phyloP scores from a whole-genome alignment of 1,140 invertebrate genomes.

The Drosophila ohnishii region DNA sequence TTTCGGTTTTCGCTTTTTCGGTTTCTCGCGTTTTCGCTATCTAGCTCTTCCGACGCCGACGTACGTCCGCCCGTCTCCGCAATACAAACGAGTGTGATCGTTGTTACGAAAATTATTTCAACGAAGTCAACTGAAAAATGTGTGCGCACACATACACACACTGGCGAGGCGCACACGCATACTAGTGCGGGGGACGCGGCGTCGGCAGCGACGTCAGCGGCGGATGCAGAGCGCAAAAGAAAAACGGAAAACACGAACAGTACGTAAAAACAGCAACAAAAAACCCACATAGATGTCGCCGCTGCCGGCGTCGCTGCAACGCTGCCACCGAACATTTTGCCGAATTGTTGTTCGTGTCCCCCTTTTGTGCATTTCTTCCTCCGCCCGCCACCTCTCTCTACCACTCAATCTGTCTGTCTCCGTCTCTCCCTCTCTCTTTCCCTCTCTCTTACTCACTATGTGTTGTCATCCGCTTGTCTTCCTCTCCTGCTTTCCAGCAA shows the following conservation, averaged over 20 bases:
- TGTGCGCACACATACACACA: slow-evolving; percentile 41
- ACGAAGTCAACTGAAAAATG: slow-evolving; percentile 81
- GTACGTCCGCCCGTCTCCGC: slow-evolving; percentile 78
- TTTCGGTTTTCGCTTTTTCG: slow-evolving; percentile 49
- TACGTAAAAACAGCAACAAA: slow-evolving; percentile 50
- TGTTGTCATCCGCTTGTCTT: slow-evolving; percentile 4
- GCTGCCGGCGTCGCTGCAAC: slow-evolving; percentile 49
- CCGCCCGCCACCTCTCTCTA: slow-evolving; percentile 39
- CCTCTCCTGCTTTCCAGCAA: slow-evolving; percentile 13
- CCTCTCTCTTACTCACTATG: slow-evolving; percentile 7
- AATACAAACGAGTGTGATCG: slow-evolving; percentile 83
- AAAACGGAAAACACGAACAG: slow-evolving; percentile 62
- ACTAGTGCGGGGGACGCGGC: slow-evolving; percentile 35
- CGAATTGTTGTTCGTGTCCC: slow-evolving; percentile 55
- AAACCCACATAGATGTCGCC: slow-evolving; percentile 40
- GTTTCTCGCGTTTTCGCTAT: slow-evolving; percentile 43
- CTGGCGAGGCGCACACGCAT: slow-evolving; percentile 7
- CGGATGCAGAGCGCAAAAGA: slow-evolving; percentile 66
- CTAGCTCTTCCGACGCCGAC: slow-evolving; percentile 41
- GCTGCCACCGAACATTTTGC: slow-evolving; percentile 67
- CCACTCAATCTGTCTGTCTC: neutral
- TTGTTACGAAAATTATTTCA: slow-evolving; percentile 83
- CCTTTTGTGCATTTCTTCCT: slow-evolving; percentile 41
- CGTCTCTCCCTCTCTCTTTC: neutral
- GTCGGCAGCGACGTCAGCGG: slow-evolving; percentile 57